phyloP scores from a whole-genome alignment of 2,888 invertebrate genomes.

The Pollenia labialis region DNA sequence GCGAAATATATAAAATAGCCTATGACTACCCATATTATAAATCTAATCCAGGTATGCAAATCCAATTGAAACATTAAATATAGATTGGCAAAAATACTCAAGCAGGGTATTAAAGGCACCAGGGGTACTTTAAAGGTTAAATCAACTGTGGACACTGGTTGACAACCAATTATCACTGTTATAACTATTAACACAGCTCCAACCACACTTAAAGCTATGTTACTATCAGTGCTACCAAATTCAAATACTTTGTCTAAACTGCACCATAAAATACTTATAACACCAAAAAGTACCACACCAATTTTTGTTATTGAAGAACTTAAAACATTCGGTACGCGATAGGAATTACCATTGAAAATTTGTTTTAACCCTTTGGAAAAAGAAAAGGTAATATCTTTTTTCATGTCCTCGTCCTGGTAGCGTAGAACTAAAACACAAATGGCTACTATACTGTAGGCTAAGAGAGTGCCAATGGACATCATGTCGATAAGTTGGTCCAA shows the following conservation, averaged over 20 bases:
- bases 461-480: constrained; percentile 96
- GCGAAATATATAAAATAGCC: constrained; percentile 94
- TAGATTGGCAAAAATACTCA: constrained; percentile 94
- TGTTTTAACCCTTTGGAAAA: constrained; percentile 85
- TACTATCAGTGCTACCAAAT: constrained; percentile 77
- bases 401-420: constrained; percentile 85
- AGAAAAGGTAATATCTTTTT: constrained; percentile 80
- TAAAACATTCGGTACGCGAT: constrained; percentile 87
- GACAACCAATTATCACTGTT: constrained; percentile 87
- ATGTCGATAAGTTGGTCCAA: constrained; percentile 96
- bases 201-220: constrained; percentile 84
- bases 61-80: constrained; percentile 96
- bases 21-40: constrained; percentile 92
- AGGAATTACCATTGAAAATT: constrained; percentile 89
- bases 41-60: constrained; percentile 93
- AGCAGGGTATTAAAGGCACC: constrained; percentile 92
- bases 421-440: constrained; percentile 94
- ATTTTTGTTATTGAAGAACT: constrained; percentile 88
- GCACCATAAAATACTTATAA: constrained; percentile 83
- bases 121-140: constrained; percentile 92
- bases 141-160: constrained; percentile 87
- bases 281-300: constrained; percentile 86
- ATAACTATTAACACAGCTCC: constrained; percentile 85
- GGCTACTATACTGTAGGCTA: constrained; percentile 96
- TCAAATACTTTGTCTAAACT: constrained; percentile 77